Base-by-base conservation (phyloP, 2,888 invertebrate species). In the Blomia tropicalis region DNA sequence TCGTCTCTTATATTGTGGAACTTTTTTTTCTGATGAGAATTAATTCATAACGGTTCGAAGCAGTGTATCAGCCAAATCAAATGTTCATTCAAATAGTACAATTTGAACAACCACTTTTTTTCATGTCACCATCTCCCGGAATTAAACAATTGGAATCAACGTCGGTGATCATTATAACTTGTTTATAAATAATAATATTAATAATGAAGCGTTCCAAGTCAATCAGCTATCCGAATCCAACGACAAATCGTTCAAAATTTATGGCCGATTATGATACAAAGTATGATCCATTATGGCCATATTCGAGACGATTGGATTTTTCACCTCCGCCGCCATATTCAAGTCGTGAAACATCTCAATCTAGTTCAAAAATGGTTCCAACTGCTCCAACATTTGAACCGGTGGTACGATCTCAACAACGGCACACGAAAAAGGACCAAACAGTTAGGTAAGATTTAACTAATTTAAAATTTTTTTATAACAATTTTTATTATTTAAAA, bases 271-370 rank as follows among this genome's bases (percentile, higher is more conserved):
- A 11, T 36, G 36, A 36, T 17, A 7, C 36, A 36, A 36, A 36
- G 7, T 36, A 36, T n/a, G n/a, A n/a, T 36, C 36, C 36, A 17
- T 7, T 47, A 7, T 47, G 51, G 51, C 11, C 51, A 7, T 47
- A 14, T 27, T n/a, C n/a, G n/a, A 47, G 22, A 7, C 51, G 51
- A 19, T 22, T 19, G 7, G 51, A 47, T n/a, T 11, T 7, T 27
- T 47, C 51, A 14, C 51, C 51, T 11, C 51, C 51, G 7, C 51
- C 51, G 7, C 51, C 51, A 7, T 47, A 47, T n/a, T 36, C 36
- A 36, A 47, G 51, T 47, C 51, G 51, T 11, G 51, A 47, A 47
- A n/a, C 7, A 14, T 47, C 51, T 25, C 51, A 47, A 7, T 14
- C 7, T 7, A 11, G 7, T 7, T 7, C 11, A 7, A 11, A 7